A percentile compares a stretch with the other conserved stretches of the same genome.
These are phyloP conservation scores for Anomalospiza imberbis DNA, from an alignment of 2,797 vertebrate genomes.

Conservation along the genomic window DNA sequence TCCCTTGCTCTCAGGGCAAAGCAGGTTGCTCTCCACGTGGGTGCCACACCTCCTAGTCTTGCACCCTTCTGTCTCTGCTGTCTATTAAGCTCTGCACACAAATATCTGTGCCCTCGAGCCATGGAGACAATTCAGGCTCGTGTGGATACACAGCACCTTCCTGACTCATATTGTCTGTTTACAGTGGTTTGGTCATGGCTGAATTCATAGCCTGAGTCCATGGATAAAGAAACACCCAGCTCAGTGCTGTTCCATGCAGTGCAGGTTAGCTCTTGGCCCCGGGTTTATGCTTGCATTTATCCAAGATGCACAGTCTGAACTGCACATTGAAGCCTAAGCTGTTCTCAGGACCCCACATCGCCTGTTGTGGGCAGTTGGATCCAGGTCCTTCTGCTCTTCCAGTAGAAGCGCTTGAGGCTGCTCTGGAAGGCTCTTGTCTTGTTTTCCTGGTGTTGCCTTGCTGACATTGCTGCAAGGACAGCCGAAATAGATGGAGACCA, in stretches of 20 bases:
- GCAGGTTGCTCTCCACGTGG: not conserved
- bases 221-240: not conserved
- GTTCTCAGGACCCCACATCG: not conserved
- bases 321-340: not conserved
- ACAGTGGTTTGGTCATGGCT: not conserved
- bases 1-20: not conserved
- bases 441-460: not conserved
- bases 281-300: not conserved
- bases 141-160: not conserved
- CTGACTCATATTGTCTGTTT: not conserved
- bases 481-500: not conserved
- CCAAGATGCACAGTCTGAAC: not conserved
- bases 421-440: not conserved
- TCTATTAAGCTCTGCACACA: not conserved
- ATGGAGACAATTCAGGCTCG: not conserved
- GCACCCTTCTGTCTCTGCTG: not conserved
- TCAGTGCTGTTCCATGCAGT: not conserved
- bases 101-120: not conserved
- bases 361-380: not conserved
- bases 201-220: not conserved
- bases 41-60: not conserved
- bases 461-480: conserved; percentile 17
- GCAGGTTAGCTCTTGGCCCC: not conserved
- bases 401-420: not conserved
- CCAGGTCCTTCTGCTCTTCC: not conserved